Conservation (phyloP, 2,888 invertebrate genomes). For the Aleiodes testaceus region DNA sequence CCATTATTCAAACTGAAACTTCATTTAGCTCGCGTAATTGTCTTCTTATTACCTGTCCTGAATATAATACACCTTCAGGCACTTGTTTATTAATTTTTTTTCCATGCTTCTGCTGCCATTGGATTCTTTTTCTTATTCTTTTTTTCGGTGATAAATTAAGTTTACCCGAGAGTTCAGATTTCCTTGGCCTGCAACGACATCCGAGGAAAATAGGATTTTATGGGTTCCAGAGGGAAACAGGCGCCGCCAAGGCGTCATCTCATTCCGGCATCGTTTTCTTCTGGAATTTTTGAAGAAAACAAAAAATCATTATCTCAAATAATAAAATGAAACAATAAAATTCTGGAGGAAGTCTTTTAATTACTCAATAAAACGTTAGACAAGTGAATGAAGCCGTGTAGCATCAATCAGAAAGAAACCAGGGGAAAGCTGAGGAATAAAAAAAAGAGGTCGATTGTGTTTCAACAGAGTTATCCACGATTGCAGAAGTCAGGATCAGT, state of each 20-base stretch:
- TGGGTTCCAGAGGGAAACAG: conserved; percentile 47
- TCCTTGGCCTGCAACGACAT: conserved; percentile 26
- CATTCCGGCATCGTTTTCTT: conserved; percentile 62
- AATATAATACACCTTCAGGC: conserved; percentile 33
- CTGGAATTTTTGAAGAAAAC: too few species aligned
- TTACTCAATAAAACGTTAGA: not conserved
- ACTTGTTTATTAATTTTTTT: conserved; percentile 36
- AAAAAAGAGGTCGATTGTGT: conserved; percentile 32
- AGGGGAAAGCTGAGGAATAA: conserved; percentile 20
- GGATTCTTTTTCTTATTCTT: conserved; percentile 21
- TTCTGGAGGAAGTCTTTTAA: not conserved
- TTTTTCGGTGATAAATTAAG: conserved; percentile 32
- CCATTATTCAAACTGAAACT: conserved; percentile 42
- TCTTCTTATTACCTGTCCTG: conserved; percentile 45
- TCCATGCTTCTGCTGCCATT: conserved; percentile 23
- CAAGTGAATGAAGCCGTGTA: not conserved
- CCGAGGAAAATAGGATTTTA: conserved; percentile 55
- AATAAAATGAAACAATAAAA: conserved; percentile 1
- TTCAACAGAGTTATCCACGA: conserved; percentile 28
- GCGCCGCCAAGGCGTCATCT: conserved; percentile 68
- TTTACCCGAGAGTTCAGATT: conserved; percentile 3
- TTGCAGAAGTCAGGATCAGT: conserved; percentile 16
- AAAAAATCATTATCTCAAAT: too few species aligned
- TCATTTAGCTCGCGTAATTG: conserved; percentile 46
- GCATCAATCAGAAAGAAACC: conserved; percentile 9